Conservation (phyloP, 2,797 vertebrate species). For the Catharus ustulatus region DNA sequence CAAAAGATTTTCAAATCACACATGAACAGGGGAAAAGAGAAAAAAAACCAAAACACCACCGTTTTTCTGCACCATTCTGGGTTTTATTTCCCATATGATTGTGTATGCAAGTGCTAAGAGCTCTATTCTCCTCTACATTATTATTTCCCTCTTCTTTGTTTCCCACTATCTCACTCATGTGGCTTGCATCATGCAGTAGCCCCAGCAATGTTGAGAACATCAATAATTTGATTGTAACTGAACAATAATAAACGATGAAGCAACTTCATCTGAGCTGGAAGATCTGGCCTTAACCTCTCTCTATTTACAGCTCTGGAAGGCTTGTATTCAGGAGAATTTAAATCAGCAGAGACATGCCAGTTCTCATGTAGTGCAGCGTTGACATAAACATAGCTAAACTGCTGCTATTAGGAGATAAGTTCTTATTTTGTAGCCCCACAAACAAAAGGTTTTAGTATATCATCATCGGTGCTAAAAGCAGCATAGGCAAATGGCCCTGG, state of each 20-base stretch:
- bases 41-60: not conserved
- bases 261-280: constrained; percentile 36
- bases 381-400: constrained; percentile 56
- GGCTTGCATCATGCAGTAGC: constrained; percentile 13
- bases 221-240: constrained; percentile 52
- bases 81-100: constrained; percentile 20
- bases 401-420: constrained; percentile 68
- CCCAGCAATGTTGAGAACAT: constrained; percentile 23
- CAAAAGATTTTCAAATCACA: constrained; percentile 29
- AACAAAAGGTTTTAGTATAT: constrained; percentile 64
- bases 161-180: constrained; percentile 25
- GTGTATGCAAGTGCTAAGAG: not conserved
- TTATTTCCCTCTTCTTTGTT: constrained; percentile 36
- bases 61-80: not conserved
- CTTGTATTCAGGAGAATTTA: constrained; percentile 47
- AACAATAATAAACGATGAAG: constrained; percentile 36
- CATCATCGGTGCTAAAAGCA: constrained; percentile 50
- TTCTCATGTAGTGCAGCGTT: not conserved
- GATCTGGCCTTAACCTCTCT: constrained; percentile 57
- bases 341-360: constrained; percentile 18
- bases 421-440: constrained; percentile 49
- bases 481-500: constrained; percentile 27
- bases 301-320: constrained; percentile 17
- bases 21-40: not conserved
- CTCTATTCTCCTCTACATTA: not conserved